These are phyloP conservation scores for Beroe ovata DNA, from an alignment of 37 sponge, comb jelly and placozoan species.

Conservation along the genomic window DNA sequence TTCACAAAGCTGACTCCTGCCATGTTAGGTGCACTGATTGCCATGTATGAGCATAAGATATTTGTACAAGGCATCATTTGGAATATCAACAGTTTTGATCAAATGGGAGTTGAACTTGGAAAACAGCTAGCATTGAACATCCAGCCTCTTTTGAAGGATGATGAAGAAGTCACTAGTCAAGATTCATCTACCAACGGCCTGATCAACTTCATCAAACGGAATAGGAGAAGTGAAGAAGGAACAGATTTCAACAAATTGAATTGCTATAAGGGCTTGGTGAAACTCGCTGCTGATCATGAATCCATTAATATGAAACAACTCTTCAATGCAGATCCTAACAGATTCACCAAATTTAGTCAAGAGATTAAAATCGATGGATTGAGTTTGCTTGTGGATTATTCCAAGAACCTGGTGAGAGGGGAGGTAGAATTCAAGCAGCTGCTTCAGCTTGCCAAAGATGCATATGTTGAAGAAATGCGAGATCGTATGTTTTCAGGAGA, in stretches of 20 bases:
- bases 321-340: slow-evolving; percentile 79
- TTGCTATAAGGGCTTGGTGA: slow-evolving; percentile 24
- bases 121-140: slow-evolving; percentile 97
- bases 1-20: slow-evolving; percentile 86
- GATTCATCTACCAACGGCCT: slow-evolving; percentile 97
- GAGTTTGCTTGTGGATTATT: slow-evolving; percentile 84
- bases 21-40: slow-evolving; percentile 87
- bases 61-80: slow-evolving; percentile 98
- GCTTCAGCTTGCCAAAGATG: slow-evolving; percentile 85
- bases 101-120: slow-evolving; percentile 99
- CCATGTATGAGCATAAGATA: slow-evolving; percentile 98
- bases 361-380: slow-evolving; percentile 9
- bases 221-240: slow-evolving; percentile 51
- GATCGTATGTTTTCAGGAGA: slow-evolving; percentile 69
- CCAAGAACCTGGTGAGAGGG: slow-evolving; percentile 83
- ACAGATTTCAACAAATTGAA: slow-evolving; percentile 43
- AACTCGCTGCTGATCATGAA: slow-evolving; percentile 19
- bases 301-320: slow-evolving; percentile 77
- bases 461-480: slow-evolving; percentile 83
- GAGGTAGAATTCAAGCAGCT: slow-evolving; percentile 82
- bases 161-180: slow-evolving; percentile 72
- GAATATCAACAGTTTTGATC: slow-evolving; percentile 98
- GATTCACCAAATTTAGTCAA: slow-evolving; percentile 85
- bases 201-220: slow-evolving; percentile 91
- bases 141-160: slow-evolving; percentile 84